Percentiles rank a stretch among this genome's conserved stretches.
Conservation (phyloP, 1,140 invertebrate species). For the Aphidius ervi region DNA sequence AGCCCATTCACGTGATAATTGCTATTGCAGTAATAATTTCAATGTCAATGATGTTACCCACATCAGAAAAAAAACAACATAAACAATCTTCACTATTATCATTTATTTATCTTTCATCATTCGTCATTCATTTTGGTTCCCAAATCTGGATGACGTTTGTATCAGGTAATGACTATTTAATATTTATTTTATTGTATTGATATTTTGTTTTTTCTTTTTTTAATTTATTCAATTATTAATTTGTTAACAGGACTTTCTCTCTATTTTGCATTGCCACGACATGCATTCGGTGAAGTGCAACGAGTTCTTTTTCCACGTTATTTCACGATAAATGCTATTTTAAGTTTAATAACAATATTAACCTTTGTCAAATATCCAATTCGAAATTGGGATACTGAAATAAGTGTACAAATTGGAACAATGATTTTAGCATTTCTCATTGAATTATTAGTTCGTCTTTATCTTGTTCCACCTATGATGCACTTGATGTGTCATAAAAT, state of each 20-base stretch:
- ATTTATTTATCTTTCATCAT: constrained; percentile 68
- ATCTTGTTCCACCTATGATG: constrained; percentile 64
- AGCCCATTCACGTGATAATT: constrained; percentile 71
- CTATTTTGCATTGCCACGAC: constrained; percentile 76
- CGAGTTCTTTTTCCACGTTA: constrained; percentile 81
- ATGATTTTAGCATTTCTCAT: constrained; percentile 66
- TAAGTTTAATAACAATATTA: constrained; percentile 69
- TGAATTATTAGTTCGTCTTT: constrained; percentile 65
- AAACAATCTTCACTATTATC: constrained; percentile 47
- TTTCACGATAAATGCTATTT: constrained; percentile 70
- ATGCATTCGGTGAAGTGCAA: constrained; percentile 78
- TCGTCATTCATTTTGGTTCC: constrained; percentile 73
- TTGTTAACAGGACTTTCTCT: constrained; percentile 66
- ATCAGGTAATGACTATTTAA: constrained; percentile 58
- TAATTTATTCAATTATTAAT: constrained; percentile 10
- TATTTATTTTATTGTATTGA: neutral
- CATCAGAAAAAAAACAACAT: constrained; percentile 45
- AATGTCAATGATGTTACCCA: constrained; percentile 57
- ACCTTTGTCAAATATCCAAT: constrained; percentile 60
- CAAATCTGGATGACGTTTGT: constrained; percentile 89
- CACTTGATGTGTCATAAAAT: constrained; percentile 65
- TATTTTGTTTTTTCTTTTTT: constrained; percentile 17
- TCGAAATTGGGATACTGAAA: constrained; percentile 45
- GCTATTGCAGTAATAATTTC: constrained; percentile 61
- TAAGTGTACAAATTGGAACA: constrained; percentile 54